Conservation (phyloP, 2,888 invertebrate species). For the Tipula lateralis region DNA sequence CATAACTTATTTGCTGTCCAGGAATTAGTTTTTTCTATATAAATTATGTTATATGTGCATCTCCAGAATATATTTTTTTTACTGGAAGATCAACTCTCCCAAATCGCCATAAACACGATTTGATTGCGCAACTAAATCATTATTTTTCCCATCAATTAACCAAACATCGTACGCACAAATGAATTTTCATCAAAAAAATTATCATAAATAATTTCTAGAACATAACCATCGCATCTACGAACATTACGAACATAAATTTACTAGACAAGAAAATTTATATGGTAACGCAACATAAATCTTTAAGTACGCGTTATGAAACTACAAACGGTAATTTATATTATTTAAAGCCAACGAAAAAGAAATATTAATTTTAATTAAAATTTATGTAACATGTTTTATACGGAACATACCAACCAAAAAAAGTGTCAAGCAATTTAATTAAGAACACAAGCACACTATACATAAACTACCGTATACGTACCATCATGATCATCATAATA, state of each 20-base stretch:
- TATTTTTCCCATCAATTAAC: background rate
- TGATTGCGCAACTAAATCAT: background rate
- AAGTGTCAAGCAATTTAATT: slow-evolving; percentile 6
- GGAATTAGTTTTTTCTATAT: background rate
- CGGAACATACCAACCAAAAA: background rate
- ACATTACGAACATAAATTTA: background rate
- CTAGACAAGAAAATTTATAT: background rate
- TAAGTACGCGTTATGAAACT: slow-evolving; percentile 1
- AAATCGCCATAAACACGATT: too few species aligned
- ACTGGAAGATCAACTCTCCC: too few species aligned
- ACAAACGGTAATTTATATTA: background rate
- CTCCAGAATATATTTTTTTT: too few species aligned
- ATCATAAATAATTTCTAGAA: background rate
- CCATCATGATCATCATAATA: background rate
- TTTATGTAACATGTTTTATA: background rate
- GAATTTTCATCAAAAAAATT: background rate
- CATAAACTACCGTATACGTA: background rate
- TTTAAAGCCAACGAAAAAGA: background rate
- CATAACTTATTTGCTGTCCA: background rate
- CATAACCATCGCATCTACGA: background rate
- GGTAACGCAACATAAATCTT: background rate
- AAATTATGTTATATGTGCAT: background rate
- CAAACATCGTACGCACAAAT: background rate
- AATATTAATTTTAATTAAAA: background rate
- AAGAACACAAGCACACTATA: background rate